These are phyloP conservation scores for Cydia amplana DNA, from an alignment of 1,140 invertebrate genomes.

Conservation along the genomic window DNA sequence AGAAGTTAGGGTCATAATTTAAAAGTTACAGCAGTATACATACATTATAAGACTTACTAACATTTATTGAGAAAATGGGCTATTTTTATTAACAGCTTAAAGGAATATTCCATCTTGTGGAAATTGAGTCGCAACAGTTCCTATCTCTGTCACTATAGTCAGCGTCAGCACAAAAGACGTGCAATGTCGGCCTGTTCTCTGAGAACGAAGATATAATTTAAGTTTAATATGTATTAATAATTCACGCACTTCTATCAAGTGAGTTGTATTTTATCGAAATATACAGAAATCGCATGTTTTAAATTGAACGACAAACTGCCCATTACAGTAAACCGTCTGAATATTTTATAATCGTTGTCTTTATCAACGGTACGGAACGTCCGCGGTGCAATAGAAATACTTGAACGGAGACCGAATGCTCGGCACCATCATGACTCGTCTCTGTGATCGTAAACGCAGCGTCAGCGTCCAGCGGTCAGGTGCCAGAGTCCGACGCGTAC, in stretches of 20 bases:
- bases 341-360: neutral
- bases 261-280: no score
- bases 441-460: constrained; percentile 15
- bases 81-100: neutral
- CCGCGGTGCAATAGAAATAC: neutral
- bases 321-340: neutral
- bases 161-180: no score
- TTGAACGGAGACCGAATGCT: neutral
- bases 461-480: constrained; percentile 42
- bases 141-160: no score
- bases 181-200: no score
- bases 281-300: no score
- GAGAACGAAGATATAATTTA: no score
- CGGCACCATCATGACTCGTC: neutral
- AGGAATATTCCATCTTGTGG: no score
- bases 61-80: neutral
- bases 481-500: constrained; percentile 69
- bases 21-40: no score
- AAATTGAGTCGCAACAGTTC: no score
- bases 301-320: no score
- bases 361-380: neutral
- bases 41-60: neutral
- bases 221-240: no score
- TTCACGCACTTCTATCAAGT: no score
- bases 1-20: neutral